A percentile compares a stretch with the other conserved stretches of the same genome.
These are phyloP conservation scores for Champsocephalus esox DNA, from an alignment of 2,797 vertebrate genomes.

Conservation along the genomic window DNA sequence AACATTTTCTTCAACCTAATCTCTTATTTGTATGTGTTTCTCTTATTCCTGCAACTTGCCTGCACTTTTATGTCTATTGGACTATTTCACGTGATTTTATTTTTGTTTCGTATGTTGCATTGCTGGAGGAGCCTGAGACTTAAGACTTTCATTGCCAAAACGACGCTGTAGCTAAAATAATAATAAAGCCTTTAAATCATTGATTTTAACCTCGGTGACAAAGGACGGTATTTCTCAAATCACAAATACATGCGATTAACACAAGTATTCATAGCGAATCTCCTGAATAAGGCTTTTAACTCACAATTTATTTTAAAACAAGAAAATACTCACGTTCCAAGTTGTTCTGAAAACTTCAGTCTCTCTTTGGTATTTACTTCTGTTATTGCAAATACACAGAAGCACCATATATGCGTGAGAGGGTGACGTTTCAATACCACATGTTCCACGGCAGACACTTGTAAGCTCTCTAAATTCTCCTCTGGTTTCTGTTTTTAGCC, in stretches of 20 bases:
- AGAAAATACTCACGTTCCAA: not conserved
- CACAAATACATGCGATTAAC: not conserved
- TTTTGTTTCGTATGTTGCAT: no score
- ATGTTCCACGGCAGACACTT: not conserved
- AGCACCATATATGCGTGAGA: not conserved
- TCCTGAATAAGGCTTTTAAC: not conserved
- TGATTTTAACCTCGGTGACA: not conserved
- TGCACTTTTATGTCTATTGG: no score
- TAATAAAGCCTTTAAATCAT: no score
- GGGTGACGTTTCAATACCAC: not conserved
- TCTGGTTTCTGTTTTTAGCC: not conserved
- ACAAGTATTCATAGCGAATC: not conserved
- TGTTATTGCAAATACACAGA: conserved; percentile 4
- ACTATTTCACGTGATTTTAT: no score
- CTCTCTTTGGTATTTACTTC: not conserved
- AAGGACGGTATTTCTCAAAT: conserved; percentile 1
- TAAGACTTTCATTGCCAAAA: no score
- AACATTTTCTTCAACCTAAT: no score
- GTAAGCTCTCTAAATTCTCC: not conserved
- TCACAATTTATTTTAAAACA: not conserved
- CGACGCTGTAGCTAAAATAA: no score
- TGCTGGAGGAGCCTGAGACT: no score
- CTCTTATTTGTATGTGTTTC: no score
- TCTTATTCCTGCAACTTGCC: no score
- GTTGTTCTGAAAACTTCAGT: not conserved